These are phyloP conservation scores for Isurus oxyrinchus DNA, from an alignment of 2,113 vertebrate species.

Conservation along the genomic window DNA sequence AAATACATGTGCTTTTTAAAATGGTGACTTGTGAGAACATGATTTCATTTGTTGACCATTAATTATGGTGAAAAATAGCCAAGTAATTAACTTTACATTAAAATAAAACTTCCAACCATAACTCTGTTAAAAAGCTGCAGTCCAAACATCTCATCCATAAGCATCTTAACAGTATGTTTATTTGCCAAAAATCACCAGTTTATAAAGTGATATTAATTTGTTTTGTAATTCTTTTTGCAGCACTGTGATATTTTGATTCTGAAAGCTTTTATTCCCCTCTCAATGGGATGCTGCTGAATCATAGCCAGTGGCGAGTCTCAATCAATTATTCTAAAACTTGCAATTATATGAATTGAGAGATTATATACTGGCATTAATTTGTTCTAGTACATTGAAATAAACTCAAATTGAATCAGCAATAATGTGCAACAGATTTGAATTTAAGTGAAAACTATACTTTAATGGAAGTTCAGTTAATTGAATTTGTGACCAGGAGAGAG, in stretches of 20 bases:
- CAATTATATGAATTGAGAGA: not conserved
- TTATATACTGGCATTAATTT: not conserved
- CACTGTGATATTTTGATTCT: not conserved
- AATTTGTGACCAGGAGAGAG: not conserved
- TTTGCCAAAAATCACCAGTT: not conserved
- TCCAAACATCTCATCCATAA: not conserved
- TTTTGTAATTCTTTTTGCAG: not conserved
- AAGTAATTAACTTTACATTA: not conserved
- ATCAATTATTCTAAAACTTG: not conserved
- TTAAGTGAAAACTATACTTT: not conserved
- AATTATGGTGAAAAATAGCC: not conserved
- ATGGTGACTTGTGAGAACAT: not conserved
- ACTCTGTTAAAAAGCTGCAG: not conserved
- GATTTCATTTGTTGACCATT: not conserved
- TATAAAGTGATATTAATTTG: not conserved
- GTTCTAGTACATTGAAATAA: not conserved
- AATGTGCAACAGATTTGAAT: conserved; percentile 11
- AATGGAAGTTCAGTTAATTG: not conserved
- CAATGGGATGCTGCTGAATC: not conserved
- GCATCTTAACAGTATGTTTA: not conserved
- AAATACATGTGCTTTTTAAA: not conserved
- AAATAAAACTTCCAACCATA: not conserved
- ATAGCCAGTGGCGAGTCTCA: not conserved
- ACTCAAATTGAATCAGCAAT: not conserved
- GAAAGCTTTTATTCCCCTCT: not conserved